Conservation (phyloP, 2,113 vertebrate species). For the Elaphurus davidianus region DNA sequence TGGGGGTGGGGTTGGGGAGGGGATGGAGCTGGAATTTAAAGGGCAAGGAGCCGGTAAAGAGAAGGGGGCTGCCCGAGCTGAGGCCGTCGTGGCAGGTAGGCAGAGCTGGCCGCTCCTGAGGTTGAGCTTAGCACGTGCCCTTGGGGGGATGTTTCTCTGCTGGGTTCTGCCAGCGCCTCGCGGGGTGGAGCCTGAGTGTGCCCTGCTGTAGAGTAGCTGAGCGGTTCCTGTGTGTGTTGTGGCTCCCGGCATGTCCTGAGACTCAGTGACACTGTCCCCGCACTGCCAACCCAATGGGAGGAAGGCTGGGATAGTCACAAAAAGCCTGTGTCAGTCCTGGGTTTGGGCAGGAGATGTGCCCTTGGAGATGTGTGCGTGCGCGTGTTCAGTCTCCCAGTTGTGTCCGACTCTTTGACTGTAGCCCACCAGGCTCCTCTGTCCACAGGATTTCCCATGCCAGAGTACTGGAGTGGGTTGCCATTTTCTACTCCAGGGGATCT, state of each 20-base stretch:
- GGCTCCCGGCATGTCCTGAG: background rate
- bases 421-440: background rate
- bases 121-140: background rate
- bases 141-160: background rate
- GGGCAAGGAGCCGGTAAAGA: background rate
- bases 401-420: background rate
- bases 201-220: background rate
- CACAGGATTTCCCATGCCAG: background rate
- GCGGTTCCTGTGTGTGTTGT: background rate
- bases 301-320: background rate
- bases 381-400: background rate
- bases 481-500: background rate
- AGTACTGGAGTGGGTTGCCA: background rate
- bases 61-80: background rate
- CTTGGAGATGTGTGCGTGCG: background rate
- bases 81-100: accelerated
- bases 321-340: background rate
- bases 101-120: background rate
- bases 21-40: background rate
- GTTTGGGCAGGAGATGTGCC: background rate
- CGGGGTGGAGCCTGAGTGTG: no score
- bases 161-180: background rate
- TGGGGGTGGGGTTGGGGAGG: background rate
- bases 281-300: background rate
- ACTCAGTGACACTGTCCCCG: slow-evolving; percentile 1